Evolutionary conservation across 2,113 vertebrate genomes (phyloP).

Genomic region (Rousettus leschenaultii): DNA sequence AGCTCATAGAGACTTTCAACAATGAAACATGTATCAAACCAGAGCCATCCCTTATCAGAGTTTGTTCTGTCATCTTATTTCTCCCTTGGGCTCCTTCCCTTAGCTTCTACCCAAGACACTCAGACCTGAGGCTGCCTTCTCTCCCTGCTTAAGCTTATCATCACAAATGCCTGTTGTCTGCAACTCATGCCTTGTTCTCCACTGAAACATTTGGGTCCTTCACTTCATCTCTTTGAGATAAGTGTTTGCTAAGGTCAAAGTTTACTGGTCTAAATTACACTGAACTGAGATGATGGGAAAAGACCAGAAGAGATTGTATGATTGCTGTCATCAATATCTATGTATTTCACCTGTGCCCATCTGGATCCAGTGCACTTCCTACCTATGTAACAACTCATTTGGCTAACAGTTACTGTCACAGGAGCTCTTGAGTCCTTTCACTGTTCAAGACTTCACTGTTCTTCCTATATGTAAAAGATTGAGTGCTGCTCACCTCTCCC

Average conservation of each 20-base stretch:
- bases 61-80: not conserved
- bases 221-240: not conserved
- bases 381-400: not conserved
- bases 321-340: not conserved
- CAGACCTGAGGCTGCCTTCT: not conserved
- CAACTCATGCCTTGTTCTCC: not conserved
- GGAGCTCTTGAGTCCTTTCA: not conserved
- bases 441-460: not conserved
- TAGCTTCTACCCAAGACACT: not conserved
- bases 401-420: not conserved
- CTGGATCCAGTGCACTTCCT: not conserved
- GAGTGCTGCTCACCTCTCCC: not conserved
- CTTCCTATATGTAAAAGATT: not conserved
- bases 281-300: not conserved
- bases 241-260: not conserved
- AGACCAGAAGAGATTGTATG: not conserved
- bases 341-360: not conserved
- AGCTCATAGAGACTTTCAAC: not conserved
- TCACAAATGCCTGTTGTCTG: not conserved
- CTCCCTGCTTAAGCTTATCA: not conserved
- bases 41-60: not conserved
- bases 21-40: not conserved
- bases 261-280: not conserved
- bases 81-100: not conserved
- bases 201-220: fast-evolving